Evolutionary conservation across 2,797 vertebrate genomes (phyloP), one percentile per base, ranked within the genome.

Genomic region (Syngnathus acus): DNA sequence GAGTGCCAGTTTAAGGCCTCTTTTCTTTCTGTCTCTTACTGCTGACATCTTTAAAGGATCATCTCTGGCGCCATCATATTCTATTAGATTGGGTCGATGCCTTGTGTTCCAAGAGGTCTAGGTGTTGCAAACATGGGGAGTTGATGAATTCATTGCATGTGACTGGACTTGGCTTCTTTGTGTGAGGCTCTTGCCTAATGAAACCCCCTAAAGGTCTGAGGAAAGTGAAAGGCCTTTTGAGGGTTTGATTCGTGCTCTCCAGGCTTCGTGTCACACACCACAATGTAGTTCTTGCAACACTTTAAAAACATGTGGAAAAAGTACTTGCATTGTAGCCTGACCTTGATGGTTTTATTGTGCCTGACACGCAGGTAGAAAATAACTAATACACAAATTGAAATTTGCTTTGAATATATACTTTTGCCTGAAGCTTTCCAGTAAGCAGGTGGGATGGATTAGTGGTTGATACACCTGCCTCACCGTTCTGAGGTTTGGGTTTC

Each of bases 141-240:
- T 88, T 89, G 87, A 90, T 87, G 88, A 85, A 90, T 91, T 91
- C 84, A 88, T 90, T 87, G 86, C 86, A 87, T 88, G 84, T 84
- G 78, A 80, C 82, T 86, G 86, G 78, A 84, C 80, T 81, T 72
- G 81, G 82, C 73, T 82, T 83, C 85, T 87, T 88, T 85, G 83
- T 82, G 72, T 51, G 55, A 16, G 71, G 80, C 70, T 76, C 84
- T 81, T 76, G 72, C 54, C 83, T 84, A 83, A 87, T 87, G 81
- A 88, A 87, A 78, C 78, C 82, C 77, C 75, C 80, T 38, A 74
- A 60, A 64, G 78, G 65, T 85, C 60, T 76, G 73, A 79, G 71
- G 75, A 88, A 89, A 89, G 84, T 76, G 86, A 84, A 79, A 86
- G 68, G 73, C 76, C 82, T 87, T 85, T 82, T 78, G 73, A 69